These are phyloP conservation scores for Azorinus chamasolen DNA, from an alignment of 2,888 invertebrate species.

Conservation along the genomic window DNA sequence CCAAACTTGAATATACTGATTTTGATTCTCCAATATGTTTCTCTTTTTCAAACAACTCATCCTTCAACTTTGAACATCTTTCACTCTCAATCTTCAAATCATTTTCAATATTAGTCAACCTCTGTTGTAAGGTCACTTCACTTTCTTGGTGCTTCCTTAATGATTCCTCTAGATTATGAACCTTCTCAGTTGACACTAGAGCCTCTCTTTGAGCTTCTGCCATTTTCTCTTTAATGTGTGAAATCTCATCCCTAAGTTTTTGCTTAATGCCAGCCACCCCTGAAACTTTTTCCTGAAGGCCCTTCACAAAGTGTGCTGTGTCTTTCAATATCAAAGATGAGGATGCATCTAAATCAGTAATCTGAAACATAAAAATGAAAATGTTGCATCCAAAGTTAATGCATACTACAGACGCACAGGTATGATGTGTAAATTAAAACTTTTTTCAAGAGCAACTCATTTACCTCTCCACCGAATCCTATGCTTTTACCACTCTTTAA, in stretches of 20 bases:
- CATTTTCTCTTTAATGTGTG: constrained; percentile 13
- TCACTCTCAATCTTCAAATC: constrained; percentile 19
- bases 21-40: constrained; percentile 33
- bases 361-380: constrained; percentile 40
- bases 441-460: too few species aligned
- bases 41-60: constrained; percentile 32
- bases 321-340: constrained; percentile 43
- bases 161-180: constrained; percentile 31
- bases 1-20: constrained; percentile 3
- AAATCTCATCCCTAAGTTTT: constrained; percentile 13
- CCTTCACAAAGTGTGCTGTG: constrained; percentile 40
- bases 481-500: too few species aligned
- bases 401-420: too few species aligned
- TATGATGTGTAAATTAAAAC: too few species aligned
- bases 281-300: constrained; percentile 32
- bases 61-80: constrained; percentile 29
- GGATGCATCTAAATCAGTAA: constrained; percentile 48
- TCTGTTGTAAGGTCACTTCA: constrained; percentile 32
- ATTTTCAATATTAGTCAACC: constrained; percentile 22
- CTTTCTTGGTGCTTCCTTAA: constrained; percentile 38
- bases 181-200: constrained; percentile 26
- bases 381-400: neutral
- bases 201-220: constrained; percentile 32
- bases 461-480: too few species aligned
- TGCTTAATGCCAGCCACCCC: constrained; percentile 14